Conservation (phyloP, 2,113 vertebrate genomes). For the Meles meles region DNA sequence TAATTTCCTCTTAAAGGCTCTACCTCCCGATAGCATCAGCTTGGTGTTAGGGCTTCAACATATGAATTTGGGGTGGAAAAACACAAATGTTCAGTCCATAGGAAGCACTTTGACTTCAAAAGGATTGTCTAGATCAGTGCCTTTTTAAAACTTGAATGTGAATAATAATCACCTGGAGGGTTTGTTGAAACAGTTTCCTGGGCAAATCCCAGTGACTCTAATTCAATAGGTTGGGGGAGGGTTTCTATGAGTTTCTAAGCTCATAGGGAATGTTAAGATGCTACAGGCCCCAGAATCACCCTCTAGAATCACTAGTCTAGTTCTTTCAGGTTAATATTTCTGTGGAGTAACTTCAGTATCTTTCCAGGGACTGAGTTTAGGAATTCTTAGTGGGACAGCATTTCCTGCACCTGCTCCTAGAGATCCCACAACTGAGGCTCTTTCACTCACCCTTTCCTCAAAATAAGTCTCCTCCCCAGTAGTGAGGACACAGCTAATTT, state of each 20-base stretch:
- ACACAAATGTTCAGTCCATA: neutral
- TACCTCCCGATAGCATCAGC: neutral
- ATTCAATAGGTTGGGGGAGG: neutral
- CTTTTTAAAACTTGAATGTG: neutral
- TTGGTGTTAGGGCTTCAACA: neutral
- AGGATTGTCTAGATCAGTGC: neutral
- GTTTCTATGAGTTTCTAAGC: neutral
- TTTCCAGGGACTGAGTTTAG: neutral
- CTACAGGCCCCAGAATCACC: neutral
- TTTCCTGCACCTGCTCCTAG: neutral
- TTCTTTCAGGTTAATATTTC: neutral
- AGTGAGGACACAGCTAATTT: neutral
- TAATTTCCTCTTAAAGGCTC: neutral
- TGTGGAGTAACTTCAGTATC: neutral
- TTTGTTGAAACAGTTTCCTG: neutral
- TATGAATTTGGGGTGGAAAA: neutral
- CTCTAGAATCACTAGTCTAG: neutral
- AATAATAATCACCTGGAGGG: neutral
- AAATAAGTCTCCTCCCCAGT: neutral
- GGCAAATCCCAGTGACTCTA: neutral
- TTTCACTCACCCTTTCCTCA: neutral
- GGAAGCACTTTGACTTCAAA: neutral
- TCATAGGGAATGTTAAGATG: neutral
- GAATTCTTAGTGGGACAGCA: neutral
- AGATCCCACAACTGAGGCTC: neutral